phyloP scores from a whole-genome alignment of 2,888 invertebrate species.

The Himalopsyche japonica region DNA sequence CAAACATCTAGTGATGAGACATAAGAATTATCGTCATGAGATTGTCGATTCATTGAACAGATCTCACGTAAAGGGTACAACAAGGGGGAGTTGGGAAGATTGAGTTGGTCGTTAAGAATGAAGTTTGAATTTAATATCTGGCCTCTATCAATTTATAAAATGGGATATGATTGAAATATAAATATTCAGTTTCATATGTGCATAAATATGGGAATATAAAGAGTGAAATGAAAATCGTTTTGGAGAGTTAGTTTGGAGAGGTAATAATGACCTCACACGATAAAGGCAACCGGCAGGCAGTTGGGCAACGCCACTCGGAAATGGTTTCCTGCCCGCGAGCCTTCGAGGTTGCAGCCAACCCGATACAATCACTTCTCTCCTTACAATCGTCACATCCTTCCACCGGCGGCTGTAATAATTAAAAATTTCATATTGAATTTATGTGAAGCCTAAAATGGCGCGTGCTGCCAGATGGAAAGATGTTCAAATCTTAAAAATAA shows the following conservation, averaged over 20 bases:
- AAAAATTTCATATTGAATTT: background rate
- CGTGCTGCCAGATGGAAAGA: background rate
- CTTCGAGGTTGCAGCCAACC: background rate
- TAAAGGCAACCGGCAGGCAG: background rate
- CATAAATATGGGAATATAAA: background rate
- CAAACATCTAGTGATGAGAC: too few relatives aligned
- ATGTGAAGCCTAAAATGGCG: background rate
- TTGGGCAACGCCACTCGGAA: background rate
- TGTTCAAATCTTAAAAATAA: background rate
- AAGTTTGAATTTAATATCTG: too few relatives aligned
- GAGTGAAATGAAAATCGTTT: background rate
- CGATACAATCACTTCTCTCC: background rate
- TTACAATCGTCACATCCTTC: background rate
- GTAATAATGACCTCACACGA: background rate
- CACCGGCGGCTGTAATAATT: background rate
- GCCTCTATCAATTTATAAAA: too few relatives aligned
- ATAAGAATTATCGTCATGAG: too few relatives aligned
- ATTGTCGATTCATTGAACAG: too few relatives aligned
- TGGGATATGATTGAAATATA: too few relatives aligned
- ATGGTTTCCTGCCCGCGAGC: background rate
- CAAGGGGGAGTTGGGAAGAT: too few relatives aligned
- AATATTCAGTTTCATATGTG: too few relatives aligned
- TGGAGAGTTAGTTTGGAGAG: background rate
- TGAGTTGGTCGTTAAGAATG: too few relatives aligned
- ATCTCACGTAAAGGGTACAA: too few relatives aligned